phyloP scores from a whole-genome alignment of 64 coral and sea anemone species.

The Pachyseris speciosa region DNA sequence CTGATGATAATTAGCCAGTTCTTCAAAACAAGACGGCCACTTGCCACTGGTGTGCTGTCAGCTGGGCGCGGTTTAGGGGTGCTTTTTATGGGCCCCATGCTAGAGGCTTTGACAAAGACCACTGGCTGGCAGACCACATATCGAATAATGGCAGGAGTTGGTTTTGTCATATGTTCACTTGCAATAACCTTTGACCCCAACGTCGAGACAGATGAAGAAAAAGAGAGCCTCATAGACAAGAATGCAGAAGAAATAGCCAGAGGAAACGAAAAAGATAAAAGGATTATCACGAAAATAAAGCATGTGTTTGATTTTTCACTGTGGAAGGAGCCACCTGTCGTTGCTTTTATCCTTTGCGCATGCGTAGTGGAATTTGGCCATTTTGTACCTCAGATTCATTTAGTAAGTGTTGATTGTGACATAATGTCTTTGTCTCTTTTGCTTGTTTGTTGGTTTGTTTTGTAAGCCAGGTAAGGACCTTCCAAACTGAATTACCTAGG shows the following conservation, averaged over 20 bases:
- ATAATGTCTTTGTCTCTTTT: too few relatives aligned
- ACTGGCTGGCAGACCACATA: not conserved
- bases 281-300: not conserved
- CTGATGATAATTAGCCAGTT: not conserved
- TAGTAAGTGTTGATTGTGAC: conserved; percentile 49
- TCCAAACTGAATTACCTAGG: too few relatives aligned
- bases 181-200: not conserved
- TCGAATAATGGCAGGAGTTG: conserved; percentile 18
- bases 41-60: conserved; percentile 32
- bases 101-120: not conserved
- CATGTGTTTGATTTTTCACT: conserved; percentile 33
- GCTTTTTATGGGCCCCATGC: not conserved
- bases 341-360: not conserved
- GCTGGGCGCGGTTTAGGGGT: conserved; percentile 15
- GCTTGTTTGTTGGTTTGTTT: too few relatives aligned
- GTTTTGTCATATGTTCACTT: not conserved
- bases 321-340: conserved; percentile 20
- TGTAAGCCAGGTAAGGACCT: too few relatives aligned
- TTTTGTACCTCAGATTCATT: conserved; percentile 68
- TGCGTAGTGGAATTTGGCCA: conserved; percentile 58
- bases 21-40: conserved; percentile 10
- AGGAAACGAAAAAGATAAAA: not conserved
- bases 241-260: not conserved
- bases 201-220: not conserved
- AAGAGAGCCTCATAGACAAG: not conserved